Conservation (phyloP, 2,888 invertebrate species). For the Therioaphis trifolii region DNA sequence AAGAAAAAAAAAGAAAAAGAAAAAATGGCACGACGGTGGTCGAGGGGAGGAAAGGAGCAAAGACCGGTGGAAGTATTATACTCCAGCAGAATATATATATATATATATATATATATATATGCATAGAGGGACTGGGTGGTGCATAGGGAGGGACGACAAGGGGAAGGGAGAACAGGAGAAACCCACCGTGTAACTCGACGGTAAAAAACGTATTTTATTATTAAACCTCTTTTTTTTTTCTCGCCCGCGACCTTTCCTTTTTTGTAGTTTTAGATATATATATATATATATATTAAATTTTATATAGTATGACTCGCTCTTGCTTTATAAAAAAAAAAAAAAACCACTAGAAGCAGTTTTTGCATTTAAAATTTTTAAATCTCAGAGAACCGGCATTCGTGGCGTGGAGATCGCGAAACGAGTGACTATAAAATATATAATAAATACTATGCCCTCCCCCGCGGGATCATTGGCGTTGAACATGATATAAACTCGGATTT, state of each 20-base stretch:
- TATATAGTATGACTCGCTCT: background rate
- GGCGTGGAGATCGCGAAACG: background rate
- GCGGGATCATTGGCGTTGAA: background rate
- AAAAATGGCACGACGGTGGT: background rate
- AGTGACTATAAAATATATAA: background rate
- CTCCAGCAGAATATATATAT: no score
- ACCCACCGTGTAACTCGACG: conserved; percentile 3
- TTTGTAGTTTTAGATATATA: background rate
- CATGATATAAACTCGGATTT: background rate
- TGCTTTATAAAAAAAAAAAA: conserved; percentile 32
- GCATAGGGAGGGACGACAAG: background rate
- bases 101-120: background rate
- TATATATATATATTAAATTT: background rate
- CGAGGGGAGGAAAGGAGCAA: background rate
- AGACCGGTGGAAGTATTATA: background rate
- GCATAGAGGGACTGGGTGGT: background rate
- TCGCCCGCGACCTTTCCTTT: background rate
- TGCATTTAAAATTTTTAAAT: conserved; percentile 45
- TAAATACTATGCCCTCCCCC: background rate
- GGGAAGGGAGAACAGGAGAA: no score
- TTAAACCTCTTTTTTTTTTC: conserved; percentile 38
- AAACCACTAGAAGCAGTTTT: conserved; percentile 5
- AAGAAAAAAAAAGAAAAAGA: no score
- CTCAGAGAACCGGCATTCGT: conserved; percentile 10
- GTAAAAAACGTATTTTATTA: conserved; percentile 51